These are phyloP conservation scores for Chorisops tibialis DNA, from an alignment of 2,888 invertebrate genomes.

Conservation along the genomic window DNA sequence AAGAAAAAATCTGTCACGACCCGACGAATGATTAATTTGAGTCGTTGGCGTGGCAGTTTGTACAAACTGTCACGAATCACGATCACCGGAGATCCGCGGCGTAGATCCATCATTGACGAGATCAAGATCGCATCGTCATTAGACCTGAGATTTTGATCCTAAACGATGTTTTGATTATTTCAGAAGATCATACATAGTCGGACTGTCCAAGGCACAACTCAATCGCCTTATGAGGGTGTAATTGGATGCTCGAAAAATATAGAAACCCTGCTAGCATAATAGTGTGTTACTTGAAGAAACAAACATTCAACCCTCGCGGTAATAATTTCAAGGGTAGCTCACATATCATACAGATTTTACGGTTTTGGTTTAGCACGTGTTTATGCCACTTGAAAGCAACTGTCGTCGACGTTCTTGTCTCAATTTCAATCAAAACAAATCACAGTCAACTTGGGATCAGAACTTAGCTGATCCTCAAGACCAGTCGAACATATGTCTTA, in stretches of 20 bases:
- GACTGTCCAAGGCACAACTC: neutral
- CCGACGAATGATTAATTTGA: neutral
- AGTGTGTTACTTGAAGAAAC: neutral
- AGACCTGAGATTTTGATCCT: neutral
- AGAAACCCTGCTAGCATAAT: constrained; percentile 16
- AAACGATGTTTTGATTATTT: neutral
- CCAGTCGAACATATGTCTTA: constrained; percentile 13
- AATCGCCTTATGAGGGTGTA: constrained; percentile 19
- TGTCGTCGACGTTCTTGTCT: constrained; percentile 20
- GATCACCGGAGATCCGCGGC: too few relatives aligned
- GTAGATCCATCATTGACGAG: too few relatives aligned
- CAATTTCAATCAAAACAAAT: constrained; percentile 23
- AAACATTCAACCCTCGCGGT: constrained; percentile 14
- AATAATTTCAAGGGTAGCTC: neutral
- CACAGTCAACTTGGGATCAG: constrained; percentile 4
- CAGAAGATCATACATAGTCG: neutral
- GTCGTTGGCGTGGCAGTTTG: too few relatives aligned
- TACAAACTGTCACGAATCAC: too few relatives aligned
- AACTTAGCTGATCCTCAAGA: neutral
- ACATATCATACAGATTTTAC: neutral
- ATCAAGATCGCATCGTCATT: too few relatives aligned
- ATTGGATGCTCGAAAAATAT: constrained; percentile 14
- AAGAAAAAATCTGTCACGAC: constrained; percentile 20
- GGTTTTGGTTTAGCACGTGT: constrained; percentile 16
- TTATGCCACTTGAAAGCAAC: constrained; percentile 9